Evolutionary conservation across 1,140 invertebrate genomes (phyloP).

Genomic region (Meteorus sp.): DNA sequence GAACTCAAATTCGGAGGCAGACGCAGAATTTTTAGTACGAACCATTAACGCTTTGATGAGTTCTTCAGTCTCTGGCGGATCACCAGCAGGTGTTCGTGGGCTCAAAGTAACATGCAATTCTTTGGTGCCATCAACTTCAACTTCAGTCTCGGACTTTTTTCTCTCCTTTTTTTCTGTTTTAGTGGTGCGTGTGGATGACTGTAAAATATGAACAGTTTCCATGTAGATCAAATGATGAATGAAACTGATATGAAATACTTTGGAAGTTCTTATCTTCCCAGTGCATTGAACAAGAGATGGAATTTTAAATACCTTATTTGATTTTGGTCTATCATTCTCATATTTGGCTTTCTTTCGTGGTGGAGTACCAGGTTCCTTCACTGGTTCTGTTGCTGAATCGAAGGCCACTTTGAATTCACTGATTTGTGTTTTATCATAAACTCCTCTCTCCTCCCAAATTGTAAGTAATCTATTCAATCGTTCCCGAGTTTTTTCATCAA

Average conservation of each 20-base stretch:
- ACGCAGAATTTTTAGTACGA: slow-evolving; percentile 36
- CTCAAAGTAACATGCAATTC: slow-evolving; percentile 75
- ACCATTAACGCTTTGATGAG: slow-evolving; percentile 76
- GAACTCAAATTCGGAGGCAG: too few species aligned
- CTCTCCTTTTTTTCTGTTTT: slow-evolving; percentile 50
- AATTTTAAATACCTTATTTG: slow-evolving; percentile 35
- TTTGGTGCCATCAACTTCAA: slow-evolving; percentile 71
- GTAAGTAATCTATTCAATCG: slow-evolving; percentile 79
- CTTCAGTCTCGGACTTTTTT: slow-evolving; percentile 61
- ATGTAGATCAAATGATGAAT: neutral
- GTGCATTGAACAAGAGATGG: neutral
- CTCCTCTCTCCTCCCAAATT: slow-evolving; percentile 91
- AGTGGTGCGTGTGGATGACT: neutral
- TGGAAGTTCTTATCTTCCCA: too few species aligned
- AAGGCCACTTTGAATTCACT: slow-evolving; percentile 71
- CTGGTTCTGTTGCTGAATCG: slow-evolving; percentile 37
- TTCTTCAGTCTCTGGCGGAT: slow-evolving; percentile 88
- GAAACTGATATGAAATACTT: neutral
- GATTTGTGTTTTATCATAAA: slow-evolving; percentile 81
- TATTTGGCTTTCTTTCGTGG: slow-evolving; percentile 57
- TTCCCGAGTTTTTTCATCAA: slow-evolving; percentile 75
- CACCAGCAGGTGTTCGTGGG: slow-evolving; percentile 75
- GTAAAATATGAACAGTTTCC: too few species aligned
- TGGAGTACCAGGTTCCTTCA: slow-evolving; percentile 55
- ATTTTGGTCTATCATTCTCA: slow-evolving; percentile 49